Evolutionary conservation across 2,113 vertebrate genomes (phyloP).

Genomic region (Neoarius graeffei): DNA sequence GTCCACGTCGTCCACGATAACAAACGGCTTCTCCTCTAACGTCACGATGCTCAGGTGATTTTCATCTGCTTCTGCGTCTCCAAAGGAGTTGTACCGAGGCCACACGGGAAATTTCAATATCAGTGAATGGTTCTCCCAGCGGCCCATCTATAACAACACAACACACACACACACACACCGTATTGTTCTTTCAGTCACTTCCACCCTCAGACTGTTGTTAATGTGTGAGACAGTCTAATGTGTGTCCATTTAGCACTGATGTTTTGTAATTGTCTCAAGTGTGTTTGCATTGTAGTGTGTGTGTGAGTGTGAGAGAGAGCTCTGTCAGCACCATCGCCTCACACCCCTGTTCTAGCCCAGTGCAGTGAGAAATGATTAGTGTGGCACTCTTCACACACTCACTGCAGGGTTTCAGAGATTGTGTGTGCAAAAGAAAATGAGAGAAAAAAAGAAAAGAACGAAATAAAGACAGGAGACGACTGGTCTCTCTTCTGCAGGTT

Average conservation of each 20-base stretch:
- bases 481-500: not conserved
- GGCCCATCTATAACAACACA: conserved; percentile 82
- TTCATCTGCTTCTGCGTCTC: conserved; percentile 88
- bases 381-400: conserved; percentile 53
- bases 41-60: conserved; percentile 97
- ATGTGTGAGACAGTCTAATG: conserved; percentile 41
- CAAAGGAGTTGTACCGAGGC: conserved; percentile 90
- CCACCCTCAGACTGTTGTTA: conserved; percentile 1
- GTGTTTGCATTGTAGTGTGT: conserved; percentile 15
- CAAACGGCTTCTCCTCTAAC: conserved; percentile 94
- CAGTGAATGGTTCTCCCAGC: conserved; percentile 92
- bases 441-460: not conserved
- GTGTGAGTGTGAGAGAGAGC: conserved; percentile 19
- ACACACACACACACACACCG: conserved; percentile 40
- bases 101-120: conserved; percentile 91
- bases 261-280: conserved; percentile 29
- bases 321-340: conserved; percentile 44
- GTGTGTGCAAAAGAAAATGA: conserved; percentile 5
- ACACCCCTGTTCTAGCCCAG: conserved; percentile 46
- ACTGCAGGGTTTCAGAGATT: conserved; percentile 49
- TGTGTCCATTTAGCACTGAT: conserved; percentile 39
- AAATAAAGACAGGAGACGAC: not conserved
- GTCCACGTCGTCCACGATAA: conserved; percentile 95
- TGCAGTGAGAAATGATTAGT: conserved; percentile 58
- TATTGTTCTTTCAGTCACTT: conserved; percentile 4